Evolutionary conservation across 2,888 invertebrate genomes (phyloP), one percentile per base, ranked within the genome.

Genomic region (Nymphalis c-album): DNA sequence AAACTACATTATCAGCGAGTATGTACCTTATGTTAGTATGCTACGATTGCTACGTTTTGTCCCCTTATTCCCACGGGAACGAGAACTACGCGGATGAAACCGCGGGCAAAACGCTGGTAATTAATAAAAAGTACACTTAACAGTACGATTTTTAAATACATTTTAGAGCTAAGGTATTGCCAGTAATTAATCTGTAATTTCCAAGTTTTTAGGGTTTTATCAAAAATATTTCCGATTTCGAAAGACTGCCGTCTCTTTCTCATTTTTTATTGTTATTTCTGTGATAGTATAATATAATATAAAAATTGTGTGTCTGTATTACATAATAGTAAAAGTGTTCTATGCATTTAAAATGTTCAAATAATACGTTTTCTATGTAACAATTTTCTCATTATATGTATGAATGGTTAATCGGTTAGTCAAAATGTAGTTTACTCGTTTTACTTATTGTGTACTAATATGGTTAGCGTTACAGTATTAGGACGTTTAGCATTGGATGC

Each of bases 401-500:
- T 70, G 69, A 68, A 72, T 74, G 64, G 66, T 71, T 68, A 65
- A 73, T 71, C 70, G 58, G 72, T 71, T 72, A 67, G 57, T 64
- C 57, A 64, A 59, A 51, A 45, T 62, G 72, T 72, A 60, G 70
- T 62, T 67, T 50, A 68, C 66, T 68, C 70, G 68, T 69, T 73
- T 73, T 68, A 70, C 67, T 74, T 71, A 68, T 73, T 72, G 67
- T 61, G 70, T 74, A 74, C 72, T 68, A 60, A 74, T 67, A 69
- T 74, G 71, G 62, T 74, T 85, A 84, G 82, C 77, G 77, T 85
- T 81, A 83, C 86, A 86, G 85, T 88, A 85, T 86, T 88, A 85
- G 83, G 80, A 80, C 76, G 78, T 83, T 85, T 81, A 85, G 85
- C 85, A 85, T 89, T 82, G 81, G 81, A 88, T 86, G 89, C 88